Conservation (phyloP, 2,797 vertebrate genomes). For the Urosaurus nigricauda region DNA sequence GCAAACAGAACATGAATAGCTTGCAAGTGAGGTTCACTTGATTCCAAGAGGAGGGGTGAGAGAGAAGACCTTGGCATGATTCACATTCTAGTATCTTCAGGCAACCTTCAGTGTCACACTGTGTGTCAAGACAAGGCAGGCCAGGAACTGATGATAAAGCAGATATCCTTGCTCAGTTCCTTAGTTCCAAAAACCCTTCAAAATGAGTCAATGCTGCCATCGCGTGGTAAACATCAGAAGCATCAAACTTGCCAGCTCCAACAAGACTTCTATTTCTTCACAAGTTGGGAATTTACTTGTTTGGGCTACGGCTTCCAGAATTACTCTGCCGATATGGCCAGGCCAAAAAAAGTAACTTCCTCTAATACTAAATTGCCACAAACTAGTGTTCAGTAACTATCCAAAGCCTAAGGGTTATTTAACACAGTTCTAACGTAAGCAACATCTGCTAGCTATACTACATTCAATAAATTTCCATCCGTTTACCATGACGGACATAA, state of each 20-base stretch:
- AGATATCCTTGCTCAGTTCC: neutral
- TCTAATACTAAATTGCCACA: no score
- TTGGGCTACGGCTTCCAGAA: no score
- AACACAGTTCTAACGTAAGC: no score
- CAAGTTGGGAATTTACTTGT: no score
- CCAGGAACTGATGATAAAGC: neutral
- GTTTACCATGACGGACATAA: no score
- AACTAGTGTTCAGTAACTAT: no score
- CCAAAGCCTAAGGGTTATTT: no score
- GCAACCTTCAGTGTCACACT: neutral
- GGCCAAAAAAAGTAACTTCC: no score
- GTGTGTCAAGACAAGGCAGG: neutral
- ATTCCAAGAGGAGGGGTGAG: slow-evolving; percentile 29
- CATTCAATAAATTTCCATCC: no score
- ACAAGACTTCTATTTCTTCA: no score
- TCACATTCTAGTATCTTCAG: neutral
- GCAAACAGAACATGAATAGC: neutral
- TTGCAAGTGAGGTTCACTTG: neutral
- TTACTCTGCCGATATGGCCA: no score
- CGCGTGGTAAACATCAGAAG: slow-evolving; percentile 4
- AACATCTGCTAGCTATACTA: no score
- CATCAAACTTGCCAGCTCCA: neutral
- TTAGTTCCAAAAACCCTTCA: neutral
- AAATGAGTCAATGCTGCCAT: slow-evolving; percentile 40
- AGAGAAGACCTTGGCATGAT: neutral